Evolutionary conservation across 1,140 invertebrate species (phyloP).

Genomic region (Thalassaphorura encarpata): DNA sequence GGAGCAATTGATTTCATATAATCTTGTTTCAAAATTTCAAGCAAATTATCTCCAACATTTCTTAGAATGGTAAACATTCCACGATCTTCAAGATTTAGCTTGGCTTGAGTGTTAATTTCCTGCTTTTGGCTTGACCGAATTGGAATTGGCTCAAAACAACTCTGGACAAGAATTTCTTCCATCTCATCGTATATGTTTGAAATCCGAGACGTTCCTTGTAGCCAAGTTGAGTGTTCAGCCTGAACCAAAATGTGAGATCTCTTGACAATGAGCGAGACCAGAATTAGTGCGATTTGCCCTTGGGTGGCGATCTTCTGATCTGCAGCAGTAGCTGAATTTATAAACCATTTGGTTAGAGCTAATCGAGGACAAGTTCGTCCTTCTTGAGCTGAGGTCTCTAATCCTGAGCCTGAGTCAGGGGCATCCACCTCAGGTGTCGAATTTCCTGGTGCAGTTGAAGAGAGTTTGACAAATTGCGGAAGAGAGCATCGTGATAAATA

Average conservation of each 20-base stretch:
- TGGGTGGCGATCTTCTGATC: background rate
- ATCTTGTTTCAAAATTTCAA: too few species aligned
- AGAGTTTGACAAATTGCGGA: slow-evolving; percentile 3
- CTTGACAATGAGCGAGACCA: slow-evolving; percentile 21
- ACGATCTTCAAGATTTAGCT: too few species aligned
- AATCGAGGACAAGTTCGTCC: slow-evolving; percentile 8
- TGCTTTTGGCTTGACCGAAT: too few species aligned
- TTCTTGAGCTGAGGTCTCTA: background rate
- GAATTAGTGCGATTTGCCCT: slow-evolving; percentile 7
- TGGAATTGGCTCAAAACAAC: too few species aligned
- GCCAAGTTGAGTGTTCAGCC: too few species aligned
- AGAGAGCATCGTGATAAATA: slow-evolving; percentile 16
- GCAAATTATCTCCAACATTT: too few species aligned
- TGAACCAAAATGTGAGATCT: slow-evolving; percentile 12
- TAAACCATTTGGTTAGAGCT: slow-evolving; percentile 19
- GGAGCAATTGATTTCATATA: background rate
- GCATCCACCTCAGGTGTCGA: too few species aligned
- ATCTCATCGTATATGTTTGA: background rate
- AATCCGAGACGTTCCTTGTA: too few species aligned
- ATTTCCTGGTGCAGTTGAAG: too few species aligned
- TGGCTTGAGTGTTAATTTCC: too few species aligned
- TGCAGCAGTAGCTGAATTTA: background rate
- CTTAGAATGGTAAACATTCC: too few species aligned
- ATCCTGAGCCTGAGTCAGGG: too few species aligned
- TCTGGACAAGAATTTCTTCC: background rate